A percentile compares a stretch with the other conserved stretches of the same genome.
phyloP scores from a whole-genome alignment of 1,140 invertebrate genomes.

The Sminthurinus signatus region DNA sequence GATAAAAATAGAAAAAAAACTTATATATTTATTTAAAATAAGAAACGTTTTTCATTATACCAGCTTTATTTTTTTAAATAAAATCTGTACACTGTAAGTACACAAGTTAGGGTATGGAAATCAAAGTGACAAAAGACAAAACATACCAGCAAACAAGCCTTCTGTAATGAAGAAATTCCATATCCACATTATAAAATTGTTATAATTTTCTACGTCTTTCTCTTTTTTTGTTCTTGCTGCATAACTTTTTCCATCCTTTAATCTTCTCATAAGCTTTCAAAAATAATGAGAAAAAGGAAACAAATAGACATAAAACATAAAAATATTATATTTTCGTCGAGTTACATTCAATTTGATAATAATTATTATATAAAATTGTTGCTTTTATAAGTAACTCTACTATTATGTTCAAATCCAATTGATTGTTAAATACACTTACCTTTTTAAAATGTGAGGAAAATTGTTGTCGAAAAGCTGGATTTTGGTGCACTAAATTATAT shows the following conservation, averaged over 20 bases:
- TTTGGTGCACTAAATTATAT: slow-evolving; percentile 65
- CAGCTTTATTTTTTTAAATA: too few species aligned
- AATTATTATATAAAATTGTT: too few species aligned
- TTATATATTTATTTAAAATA: too few species aligned
- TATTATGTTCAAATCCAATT: too few species aligned
- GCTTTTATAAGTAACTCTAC: too few species aligned
- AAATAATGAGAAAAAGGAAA: slow-evolving; percentile 46
- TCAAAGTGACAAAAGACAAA: too few species aligned
- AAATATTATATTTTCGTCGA: not conserved
- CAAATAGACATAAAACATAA: slow-evolving; percentile 21
- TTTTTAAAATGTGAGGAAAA: slow-evolving; percentile 49
- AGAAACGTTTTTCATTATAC: too few species aligned
- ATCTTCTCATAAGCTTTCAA: slow-evolving; percentile 29
- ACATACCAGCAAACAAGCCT: slow-evolving; percentile 54
- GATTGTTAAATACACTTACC: slow-evolving; percentile 44
- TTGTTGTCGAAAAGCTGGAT: slow-evolving; percentile 52
- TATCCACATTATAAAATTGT: slow-evolving; percentile 51
- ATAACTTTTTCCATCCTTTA: slow-evolving; percentile 27
- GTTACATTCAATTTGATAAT: too few species aligned
- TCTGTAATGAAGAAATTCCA: slow-evolving; percentile 52
- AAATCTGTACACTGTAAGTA: too few species aligned
- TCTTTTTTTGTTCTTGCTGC: slow-evolving; percentile 41
- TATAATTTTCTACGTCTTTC: slow-evolving; percentile 42
- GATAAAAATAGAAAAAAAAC: too few species aligned
- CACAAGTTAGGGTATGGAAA: too few species aligned